Evolutionary conservation across 1,140 invertebrate genomes (phyloP).

Genomic region (Meteorus sp.): DNA sequence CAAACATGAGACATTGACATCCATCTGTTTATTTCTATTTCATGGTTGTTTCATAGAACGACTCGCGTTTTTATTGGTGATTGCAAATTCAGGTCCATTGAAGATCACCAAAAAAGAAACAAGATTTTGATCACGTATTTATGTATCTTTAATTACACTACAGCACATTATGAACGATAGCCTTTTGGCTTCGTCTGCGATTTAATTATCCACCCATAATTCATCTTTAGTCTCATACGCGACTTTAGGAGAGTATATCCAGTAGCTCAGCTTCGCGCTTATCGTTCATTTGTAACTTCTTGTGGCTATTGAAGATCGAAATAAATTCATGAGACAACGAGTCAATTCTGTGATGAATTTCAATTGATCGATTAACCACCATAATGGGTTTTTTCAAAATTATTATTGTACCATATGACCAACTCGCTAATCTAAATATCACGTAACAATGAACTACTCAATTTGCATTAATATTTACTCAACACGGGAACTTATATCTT

Average conservation of each 20-base stretch:
- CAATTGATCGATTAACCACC: neutral
- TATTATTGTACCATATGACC: conserved; percentile 36
- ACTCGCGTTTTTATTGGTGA: too few relatives aligned
- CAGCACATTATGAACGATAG: conserved; percentile 36
- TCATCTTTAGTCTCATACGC: conserved; percentile 18
- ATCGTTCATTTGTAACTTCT: neutral
- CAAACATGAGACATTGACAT: too few relatives aligned
- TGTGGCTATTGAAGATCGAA: neutral
- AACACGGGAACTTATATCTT: conserved; percentile 6
- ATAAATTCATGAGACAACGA: neutral
- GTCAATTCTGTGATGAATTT: neutral
- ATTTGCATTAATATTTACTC: neutral
- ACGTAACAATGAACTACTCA: conserved; percentile 25
- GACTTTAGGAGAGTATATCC: conserved; percentile 33
- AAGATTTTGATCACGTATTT: too few relatives aligned
- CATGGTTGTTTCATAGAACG: too few relatives aligned
- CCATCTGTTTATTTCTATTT: too few relatives aligned
- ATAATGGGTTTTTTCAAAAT: conserved; percentile 30
- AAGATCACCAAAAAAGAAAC: too few relatives aligned
- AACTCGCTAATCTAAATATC: conserved; percentile 33
- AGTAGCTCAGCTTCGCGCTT: neutral
- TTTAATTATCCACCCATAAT: neutral
- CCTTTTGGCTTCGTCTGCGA: conserved; percentile 37
- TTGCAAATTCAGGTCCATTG: too few relatives aligned
- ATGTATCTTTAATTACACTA: too few relatives aligned